A percentile compares a stretch with the other conserved stretches of the same genome.
These are phyloP conservation scores for Neocrepidodera transversa DNA, from an alignment of 2,888 invertebrate species.

Conservation along the genomic window DNA sequence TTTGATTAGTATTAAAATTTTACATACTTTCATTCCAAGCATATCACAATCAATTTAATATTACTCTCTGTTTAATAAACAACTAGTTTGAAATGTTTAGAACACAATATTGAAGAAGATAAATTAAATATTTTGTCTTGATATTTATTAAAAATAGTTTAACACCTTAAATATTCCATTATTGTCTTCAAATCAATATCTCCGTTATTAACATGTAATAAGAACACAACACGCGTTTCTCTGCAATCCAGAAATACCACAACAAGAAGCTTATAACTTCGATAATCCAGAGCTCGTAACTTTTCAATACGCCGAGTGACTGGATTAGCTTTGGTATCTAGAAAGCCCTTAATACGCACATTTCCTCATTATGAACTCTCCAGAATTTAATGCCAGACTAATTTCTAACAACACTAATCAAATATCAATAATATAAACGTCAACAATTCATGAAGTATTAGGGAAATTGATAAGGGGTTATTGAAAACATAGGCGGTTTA, in stretches of 20 bases:
- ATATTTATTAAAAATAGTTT: no score
- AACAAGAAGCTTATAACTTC: background rate
- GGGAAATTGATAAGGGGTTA: background rate
- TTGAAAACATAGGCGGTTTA: background rate
- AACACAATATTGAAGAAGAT: no score
- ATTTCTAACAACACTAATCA: constrained; percentile 18
- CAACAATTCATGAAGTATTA: constrained; percentile 1
- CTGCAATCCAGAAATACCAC: background rate
- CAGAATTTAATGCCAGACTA: constrained; percentile 8
- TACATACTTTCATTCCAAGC: no score
- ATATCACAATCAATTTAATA: no score
- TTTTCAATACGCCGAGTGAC: constrained; percentile 8
- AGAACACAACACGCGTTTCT: no score
- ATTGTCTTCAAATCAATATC: no score
- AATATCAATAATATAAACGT: constrained; percentile 17
- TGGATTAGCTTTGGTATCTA: constrained; percentile 1
- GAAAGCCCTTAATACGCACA: constrained; percentile 15
- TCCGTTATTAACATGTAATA: no score
- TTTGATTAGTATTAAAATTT: no score
- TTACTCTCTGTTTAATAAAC: no score
- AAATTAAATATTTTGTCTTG: no score
- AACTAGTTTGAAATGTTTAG: no score
- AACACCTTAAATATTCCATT: no score
- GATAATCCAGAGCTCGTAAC: constrained; percentile 5
- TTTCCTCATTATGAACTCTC: constrained; percentile 19